Conservation (phyloP, 2,797 vertebrate genomes). For the Myotis planiceps region DNA sequence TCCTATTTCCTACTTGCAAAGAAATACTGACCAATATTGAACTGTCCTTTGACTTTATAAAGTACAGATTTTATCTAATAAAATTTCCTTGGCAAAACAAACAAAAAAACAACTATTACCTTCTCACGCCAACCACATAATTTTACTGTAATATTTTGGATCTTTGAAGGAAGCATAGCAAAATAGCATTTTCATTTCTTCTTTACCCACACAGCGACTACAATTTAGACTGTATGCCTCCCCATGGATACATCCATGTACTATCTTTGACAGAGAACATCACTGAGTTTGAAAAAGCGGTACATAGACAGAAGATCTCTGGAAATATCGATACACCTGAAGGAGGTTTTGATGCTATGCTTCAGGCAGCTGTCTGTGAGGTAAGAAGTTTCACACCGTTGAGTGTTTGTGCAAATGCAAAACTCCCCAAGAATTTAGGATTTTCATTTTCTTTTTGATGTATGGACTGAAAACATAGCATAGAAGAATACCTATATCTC, state of each 20-base stretch:
- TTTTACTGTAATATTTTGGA: neutral
- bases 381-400: conserved; percentile 83
- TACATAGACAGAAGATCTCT: conserved; percentile 96
- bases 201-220: conserved; percentile 89
- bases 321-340: conserved; percentile 98
- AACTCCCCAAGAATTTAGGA: neutral
- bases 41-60: neutral
- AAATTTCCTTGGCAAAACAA: neutral
- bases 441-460: neutral
- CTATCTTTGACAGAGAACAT: conserved; percentile 95
- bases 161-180: neutral
- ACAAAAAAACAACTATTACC: neutral
- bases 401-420: neutral
- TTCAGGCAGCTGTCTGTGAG: conserved; percentile 97
- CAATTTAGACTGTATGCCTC: conserved; percentile 94
- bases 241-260: conserved; percentile 96
- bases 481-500: neutral
- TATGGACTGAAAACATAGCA: neutral
- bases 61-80: neutral
- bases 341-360: conserved; percentile 97
- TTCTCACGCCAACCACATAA: neutral
- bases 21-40: neutral
- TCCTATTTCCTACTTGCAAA: neutral
- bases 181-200: neutral
- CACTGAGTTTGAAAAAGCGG: conserved; percentile 94